phyloP scores from a whole-genome alignment of 2,797 vertebrate genomes.

The Falco novaeseelandiae region DNA sequence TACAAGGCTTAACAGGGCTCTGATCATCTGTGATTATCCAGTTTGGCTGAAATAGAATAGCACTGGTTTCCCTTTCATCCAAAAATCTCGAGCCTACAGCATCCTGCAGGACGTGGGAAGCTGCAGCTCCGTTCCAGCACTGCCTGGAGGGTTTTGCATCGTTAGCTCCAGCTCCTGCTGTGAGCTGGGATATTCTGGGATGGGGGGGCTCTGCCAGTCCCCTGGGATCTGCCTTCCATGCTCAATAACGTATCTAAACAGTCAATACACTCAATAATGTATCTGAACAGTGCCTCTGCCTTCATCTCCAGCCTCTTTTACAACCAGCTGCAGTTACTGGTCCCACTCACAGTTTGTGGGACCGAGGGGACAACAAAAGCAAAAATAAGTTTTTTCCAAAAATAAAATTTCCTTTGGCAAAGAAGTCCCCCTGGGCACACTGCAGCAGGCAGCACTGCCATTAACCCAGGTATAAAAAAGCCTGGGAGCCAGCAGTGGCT shows the following conservation, averaged over 20 bases:
- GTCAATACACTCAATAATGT: background rate
- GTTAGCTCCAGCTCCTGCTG: background rate
- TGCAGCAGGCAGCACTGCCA: background rate
- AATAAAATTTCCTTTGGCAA: background rate
- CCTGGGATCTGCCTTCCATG: background rate
- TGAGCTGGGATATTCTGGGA: conserved; percentile 6
- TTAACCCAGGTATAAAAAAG: background rate
- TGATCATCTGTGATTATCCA: background rate
- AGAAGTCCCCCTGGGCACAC: background rate
- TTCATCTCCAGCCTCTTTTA: background rate
- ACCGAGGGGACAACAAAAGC: background rate
- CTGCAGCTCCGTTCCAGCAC: fast-evolving
- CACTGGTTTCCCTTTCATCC: background rate
- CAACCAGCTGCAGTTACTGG: background rate
- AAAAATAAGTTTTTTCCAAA: background rate
- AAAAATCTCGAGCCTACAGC: background rate
- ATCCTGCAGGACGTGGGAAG: background rate
- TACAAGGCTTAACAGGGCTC: background rate
- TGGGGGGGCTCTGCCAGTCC: background rate
- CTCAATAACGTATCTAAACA: background rate
- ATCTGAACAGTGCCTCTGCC: background rate
- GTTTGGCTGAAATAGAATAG: background rate
- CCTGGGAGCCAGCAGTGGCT: background rate
- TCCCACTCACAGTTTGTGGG: background rate
- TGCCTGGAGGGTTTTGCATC: background rate